Evolutionary conservation across 2,797 vertebrate species (phyloP).

Genomic region (Botia almorhae): DNA sequence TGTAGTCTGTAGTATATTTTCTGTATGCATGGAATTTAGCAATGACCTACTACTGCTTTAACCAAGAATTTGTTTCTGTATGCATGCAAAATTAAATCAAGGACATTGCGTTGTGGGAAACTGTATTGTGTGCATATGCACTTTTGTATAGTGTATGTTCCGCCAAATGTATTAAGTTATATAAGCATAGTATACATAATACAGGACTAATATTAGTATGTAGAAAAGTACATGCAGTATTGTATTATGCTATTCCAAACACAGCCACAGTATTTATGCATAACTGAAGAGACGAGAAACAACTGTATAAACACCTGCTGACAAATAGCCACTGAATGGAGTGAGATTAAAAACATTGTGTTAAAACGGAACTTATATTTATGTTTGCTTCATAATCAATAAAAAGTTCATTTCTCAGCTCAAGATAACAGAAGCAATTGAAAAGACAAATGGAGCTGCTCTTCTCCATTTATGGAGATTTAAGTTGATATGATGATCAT

Average conservation of each 20-base stretch:
- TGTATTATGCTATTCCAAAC: not conserved
- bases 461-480: constrained; percentile 45
- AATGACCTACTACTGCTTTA: too few species aligned
- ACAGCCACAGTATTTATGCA: constrained; percentile 15
- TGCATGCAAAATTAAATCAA: not conserved
- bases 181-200: not conserved
- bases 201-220: not conserved
- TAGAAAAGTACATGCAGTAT: not conserved
- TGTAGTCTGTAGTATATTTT: not conserved
- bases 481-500: constrained; percentile 17
- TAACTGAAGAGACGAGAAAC: not conserved
- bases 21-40: not conserved
- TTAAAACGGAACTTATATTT: not conserved
- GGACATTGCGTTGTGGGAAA: too few species aligned
- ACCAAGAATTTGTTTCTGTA: not conserved
- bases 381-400: not conserved
- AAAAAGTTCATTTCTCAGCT: constrained; percentile 10
- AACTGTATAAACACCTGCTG: not conserved
- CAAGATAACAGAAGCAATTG: constrained; percentile 29
- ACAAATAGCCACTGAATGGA: not conserved
- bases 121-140: too few species aligned
- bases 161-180: not conserved
- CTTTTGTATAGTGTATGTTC: too few species aligned
- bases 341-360: not conserved
- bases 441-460: constrained; percentile 49